Evolutionary conservation across 2,113 vertebrate species (phyloP), one percentile per base, ranked within the genome.

Genomic region (Enhydra lutris): DNA sequence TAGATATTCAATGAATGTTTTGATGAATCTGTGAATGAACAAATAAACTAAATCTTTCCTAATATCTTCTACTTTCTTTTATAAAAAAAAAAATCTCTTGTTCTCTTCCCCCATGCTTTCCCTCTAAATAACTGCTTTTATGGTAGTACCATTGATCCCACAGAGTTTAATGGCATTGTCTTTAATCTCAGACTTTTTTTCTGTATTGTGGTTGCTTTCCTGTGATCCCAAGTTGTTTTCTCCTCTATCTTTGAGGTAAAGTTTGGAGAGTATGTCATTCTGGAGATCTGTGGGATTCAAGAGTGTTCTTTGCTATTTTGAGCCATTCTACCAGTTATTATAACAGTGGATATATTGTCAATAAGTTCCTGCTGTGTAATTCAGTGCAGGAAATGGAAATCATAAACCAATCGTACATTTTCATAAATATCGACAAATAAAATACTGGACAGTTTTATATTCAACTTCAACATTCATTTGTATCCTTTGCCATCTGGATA

Each of bases 331-430:
- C 31, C 21, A 11, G 42, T 39, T 59, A 52, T 73, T 89, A 15
- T 71, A 87, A 92, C 17, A 83, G 59, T 59, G 18, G 14, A 73
- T 93, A 31, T 63, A 45, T 80, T 80, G 45, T 63, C 47, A 74
- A 18, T 36, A 96, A 93, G 24, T 74, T 71, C 14, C 39, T 92
- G 23, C 73, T 96, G 12, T 83, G 12, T 87, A 45, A 97, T 42
- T 91, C 17, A 93, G 9, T 65, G 34, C 8, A 87, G 50, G n/a
- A 65, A 95, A 94, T 45, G 4, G 4, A 96, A 97, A 93, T 89
- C 20, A 57, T 59, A 91, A 97, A 79, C 69, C 79, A 93, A 76
- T 89, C 90, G 18, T 76, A 94, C 47, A 21, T 73, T 95, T 94
- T 61, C 71, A 63, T 76, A 94, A 92, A 87, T 71, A 80, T 29